phyloP scores from a whole-genome alignment of 2,113 vertebrate genomes.

The Pelusios castaneus region DNA sequence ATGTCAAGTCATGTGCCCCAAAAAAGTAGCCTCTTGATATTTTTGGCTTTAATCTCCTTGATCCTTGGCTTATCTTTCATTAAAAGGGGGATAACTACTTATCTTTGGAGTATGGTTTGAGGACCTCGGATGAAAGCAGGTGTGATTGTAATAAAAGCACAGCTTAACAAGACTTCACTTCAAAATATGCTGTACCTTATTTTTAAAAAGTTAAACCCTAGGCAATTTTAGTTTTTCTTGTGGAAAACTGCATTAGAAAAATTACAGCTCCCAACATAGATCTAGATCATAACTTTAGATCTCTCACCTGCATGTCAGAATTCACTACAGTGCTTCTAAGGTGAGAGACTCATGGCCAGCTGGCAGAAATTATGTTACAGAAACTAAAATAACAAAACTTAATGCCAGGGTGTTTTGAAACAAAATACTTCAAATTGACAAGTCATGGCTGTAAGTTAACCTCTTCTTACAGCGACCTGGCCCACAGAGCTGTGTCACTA shows the following conservation, averaged over 20 bases:
- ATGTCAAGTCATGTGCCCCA: not conserved
- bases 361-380: not conserved
- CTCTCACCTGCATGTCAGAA: not conserved
- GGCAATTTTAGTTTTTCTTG: not conserved
- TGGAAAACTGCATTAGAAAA: not conserved
- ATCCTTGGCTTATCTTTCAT: not conserved
- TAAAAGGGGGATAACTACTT: not conserved
- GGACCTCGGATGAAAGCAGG: not conserved
- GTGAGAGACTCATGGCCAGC: not conserved
- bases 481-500: not conserved
- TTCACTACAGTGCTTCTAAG: not conserved
- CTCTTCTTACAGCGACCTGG: not conserved
- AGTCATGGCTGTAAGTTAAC: not conserved
- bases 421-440: not conserved
- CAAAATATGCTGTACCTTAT: not conserved
- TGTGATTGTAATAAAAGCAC: not conserved
- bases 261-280: fast-evolving
- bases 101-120: not conserved
- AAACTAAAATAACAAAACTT: not conserved
- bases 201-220: not conserved
- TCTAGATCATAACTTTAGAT: not conserved
- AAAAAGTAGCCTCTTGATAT: not conserved
- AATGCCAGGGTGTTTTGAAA: not conserved
- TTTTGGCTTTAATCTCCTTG: not conserved
- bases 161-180: not conserved